phyloP scores from a whole-genome alignment of 1,140 invertebrate species.

The Cotesia typhae region DNA sequence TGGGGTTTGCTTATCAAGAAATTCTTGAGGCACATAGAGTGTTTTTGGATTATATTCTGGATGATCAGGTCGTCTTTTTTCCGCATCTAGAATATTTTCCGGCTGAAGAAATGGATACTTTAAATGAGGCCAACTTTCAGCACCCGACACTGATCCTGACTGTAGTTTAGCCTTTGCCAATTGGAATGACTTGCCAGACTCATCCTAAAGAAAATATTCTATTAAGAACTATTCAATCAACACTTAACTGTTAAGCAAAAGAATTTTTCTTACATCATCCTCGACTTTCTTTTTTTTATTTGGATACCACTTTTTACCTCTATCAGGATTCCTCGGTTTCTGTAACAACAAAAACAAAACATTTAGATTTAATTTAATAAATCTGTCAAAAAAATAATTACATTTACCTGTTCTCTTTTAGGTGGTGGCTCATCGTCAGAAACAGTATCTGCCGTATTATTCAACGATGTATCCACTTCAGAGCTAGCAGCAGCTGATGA shows the following conservation, averaged over 20 bases:
- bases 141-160: conserved; percentile 36
- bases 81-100: conserved; percentile 81
- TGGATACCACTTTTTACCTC: too few relatives aligned
- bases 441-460: too few relatives aligned
- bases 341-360: too few relatives aligned
- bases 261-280: too few relatives aligned
- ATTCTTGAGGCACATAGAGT: conserved; percentile 84
- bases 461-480: too few relatives aligned
- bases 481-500: too few relatives aligned
- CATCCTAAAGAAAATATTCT: conserved; percentile 37
- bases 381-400: too few relatives aligned
- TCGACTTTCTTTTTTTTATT: too few relatives aligned
- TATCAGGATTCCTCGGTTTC: too few relatives aligned
- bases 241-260: neutral
- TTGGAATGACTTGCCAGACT: conserved; percentile 33
- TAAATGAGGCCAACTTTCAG: conserved; percentile 76
- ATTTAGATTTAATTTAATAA: too few relatives aligned
- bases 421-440: too few relatives aligned
- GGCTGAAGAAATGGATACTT: conserved; percentile 85
- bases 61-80: conserved; percentile 72
- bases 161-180: conserved; percentile 40
- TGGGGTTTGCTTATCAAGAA: conserved; percentile 82
- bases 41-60: conserved; percentile 91
- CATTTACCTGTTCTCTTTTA: too few relatives aligned
- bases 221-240: neutral